Conservation (phyloP, 2,113 vertebrate species). For the Furnarius figulus region DNA sequence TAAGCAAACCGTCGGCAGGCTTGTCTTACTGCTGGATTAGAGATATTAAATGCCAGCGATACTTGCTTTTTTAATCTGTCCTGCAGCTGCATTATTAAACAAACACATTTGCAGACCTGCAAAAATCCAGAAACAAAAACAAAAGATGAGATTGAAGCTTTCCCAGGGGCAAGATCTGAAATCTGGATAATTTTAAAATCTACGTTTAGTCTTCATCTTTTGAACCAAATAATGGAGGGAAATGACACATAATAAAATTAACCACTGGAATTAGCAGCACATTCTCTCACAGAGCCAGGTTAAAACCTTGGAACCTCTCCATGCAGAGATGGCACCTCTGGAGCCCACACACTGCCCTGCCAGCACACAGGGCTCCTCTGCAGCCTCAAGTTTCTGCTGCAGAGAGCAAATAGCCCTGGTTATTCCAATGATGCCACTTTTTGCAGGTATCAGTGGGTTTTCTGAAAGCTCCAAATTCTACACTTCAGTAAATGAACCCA, state of each 20-base stretch:
- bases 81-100: conserved; percentile 64
- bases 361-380: neutral
- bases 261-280: conserved; percentile 56
- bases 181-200: conserved; percentile 18
- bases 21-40: conserved; percentile 57
- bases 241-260: conserved; percentile 35
- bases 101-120: conserved; percentile 64
- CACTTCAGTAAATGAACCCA: neutral
- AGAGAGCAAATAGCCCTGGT: neutral
- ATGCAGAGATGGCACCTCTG: neutral
- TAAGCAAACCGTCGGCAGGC: conserved; percentile 54
- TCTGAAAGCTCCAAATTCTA: neutral
- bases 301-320: neutral
- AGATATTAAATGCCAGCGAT: conserved; percentile 40
- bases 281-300: neutral
- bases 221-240: conserved; percentile 60
- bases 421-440: neutral
- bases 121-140: conserved; percentile 52
- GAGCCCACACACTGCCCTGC: fast-evolving
- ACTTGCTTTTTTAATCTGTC: conserved; percentile 51
- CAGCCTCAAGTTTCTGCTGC: neutral
- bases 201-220: conserved; percentile 48
- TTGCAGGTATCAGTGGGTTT: neutral
- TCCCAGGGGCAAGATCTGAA: conserved; percentile 37
- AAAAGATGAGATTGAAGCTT: conserved; percentile 45